Conservation (phyloP, 2,888 invertebrate species). For the Mimas tiliae region DNA sequence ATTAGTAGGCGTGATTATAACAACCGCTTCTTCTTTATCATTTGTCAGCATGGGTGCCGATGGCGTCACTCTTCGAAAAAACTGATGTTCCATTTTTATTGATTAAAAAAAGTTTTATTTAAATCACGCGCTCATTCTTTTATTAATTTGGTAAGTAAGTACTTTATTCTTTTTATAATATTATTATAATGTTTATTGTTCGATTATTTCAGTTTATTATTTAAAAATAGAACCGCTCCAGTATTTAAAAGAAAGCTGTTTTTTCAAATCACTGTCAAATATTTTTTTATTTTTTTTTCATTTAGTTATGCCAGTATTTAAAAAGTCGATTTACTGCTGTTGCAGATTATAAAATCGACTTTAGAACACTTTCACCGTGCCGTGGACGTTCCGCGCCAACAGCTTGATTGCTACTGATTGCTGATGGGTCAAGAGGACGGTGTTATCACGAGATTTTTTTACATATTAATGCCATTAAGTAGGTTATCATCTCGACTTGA, state of each 20-base stretch:
- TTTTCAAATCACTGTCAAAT: background rate
- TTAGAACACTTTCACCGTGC: background rate
- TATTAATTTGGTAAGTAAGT: background rate
- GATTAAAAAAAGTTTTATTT: background rate
- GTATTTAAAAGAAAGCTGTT: background rate
- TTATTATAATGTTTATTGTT: too few species aligned
- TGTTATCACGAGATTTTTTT: background rate
- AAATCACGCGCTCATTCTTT: background rate
- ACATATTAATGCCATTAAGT: background rate
- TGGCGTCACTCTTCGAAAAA: slow-evolving; percentile 48
- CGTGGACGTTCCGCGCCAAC: background rate
- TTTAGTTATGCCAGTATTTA: too few species aligned
- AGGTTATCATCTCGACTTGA: slow-evolving; percentile 3
- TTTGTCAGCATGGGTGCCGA: slow-evolving; percentile 53
- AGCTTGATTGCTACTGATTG: slow-evolving; percentile 2
- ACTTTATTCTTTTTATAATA: background rate
- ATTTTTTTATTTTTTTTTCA: background rate
- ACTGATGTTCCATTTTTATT: slow-evolving; percentile 50
- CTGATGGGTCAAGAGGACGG: background rate
- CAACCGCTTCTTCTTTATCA: slow-evolving; percentile 55
- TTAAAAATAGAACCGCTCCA: background rate
- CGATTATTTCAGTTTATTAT: background rate
- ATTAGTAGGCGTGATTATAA: slow-evolving; percentile 49
- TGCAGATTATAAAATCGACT: slow-evolving; percentile 3
- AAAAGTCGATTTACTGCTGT: background rate